phyloP scores from a whole-genome alignment of 2,888 invertebrate species.

The Caenorhabditis sp. region DNA sequence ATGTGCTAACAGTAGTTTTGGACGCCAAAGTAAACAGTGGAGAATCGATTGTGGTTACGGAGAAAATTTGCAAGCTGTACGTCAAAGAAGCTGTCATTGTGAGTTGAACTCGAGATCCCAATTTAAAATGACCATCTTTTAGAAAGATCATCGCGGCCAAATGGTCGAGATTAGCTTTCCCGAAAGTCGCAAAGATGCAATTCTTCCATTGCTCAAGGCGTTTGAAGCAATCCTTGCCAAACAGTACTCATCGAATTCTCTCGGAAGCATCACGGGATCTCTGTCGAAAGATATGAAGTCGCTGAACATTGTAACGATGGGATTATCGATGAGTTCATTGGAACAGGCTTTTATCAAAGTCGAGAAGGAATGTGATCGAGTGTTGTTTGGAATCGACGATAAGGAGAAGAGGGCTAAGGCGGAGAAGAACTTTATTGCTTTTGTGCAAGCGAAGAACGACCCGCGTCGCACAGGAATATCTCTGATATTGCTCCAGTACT shows the following conservation, averaged over 20 bases:
- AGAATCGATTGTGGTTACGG: background rate
- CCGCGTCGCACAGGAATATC: conserved; percentile 3
- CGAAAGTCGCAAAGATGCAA: conserved; percentile 42
- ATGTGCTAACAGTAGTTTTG: conserved; percentile 74
- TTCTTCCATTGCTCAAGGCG: conserved; percentile 67
- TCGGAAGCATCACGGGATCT: conserved; percentile 5
- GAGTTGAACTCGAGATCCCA: background rate
- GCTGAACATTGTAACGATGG: conserved; percentile 66
- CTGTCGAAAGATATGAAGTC: background rate
- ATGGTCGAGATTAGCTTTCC: conserved; percentile 70
- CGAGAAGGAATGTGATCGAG: conserved; percentile 35
- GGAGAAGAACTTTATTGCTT: conserved; percentile 14
- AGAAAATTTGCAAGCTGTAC: background rate
- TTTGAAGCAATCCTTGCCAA: conserved; percentile 67
- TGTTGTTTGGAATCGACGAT: conserved; percentile 26
- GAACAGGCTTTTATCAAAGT: conserved; percentile 78
- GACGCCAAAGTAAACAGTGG: background rate
- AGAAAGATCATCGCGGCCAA: conserved; percentile 58
- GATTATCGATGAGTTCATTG: conserved; percentile 77
- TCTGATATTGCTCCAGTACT: conserved; percentile 3
- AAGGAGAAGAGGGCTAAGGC: conserved; percentile 22
- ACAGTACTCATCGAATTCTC: conserved; percentile 19
- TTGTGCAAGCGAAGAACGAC: background rate
- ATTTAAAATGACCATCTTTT: background rate
- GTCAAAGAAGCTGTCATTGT: no score